These are phyloP conservation scores for Hyposoter didymator DNA, from an alignment of 2,888 invertebrate species.

Conservation along the genomic window DNA sequence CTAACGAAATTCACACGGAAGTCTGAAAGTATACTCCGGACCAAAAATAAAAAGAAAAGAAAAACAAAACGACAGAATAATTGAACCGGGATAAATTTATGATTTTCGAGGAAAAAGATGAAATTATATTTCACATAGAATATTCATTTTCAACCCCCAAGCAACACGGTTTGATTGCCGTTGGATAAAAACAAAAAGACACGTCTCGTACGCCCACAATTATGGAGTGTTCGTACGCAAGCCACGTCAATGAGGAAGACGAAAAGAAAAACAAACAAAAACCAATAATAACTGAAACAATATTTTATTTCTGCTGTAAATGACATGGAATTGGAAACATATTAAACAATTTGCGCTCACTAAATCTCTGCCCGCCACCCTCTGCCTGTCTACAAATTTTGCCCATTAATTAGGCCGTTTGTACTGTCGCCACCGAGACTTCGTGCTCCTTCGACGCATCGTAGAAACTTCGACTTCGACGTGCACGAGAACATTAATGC, in stretches of 20 bases:
- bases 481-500: conserved; percentile 19
- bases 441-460: conserved; percentile 23
- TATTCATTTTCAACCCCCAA: conserved; percentile 53
- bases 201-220: conserved; percentile 22
- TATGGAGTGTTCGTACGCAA: conserved; percentile 38
- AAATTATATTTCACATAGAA: conserved; percentile 53
- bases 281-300: conserved; percentile 53
- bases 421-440: conserved; percentile 40
- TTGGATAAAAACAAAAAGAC: conserved; percentile 8
- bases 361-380: conserved; percentile 79
- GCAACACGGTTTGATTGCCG: conserved; percentile 39
- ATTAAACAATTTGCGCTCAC: conserved; percentile 82
- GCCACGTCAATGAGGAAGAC: conserved; percentile 32
- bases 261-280: conserved; percentile 45
- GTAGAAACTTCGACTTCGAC: conserved; percentile 36
- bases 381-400: conserved; percentile 76
- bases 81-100: conserved; percentile 48
- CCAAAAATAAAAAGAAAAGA: conserved; percentile 15
- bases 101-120: conserved; percentile 48
- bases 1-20: conserved; percentile 43
- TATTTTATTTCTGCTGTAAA: conserved; percentile 71
- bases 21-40: conserved; percentile 46
- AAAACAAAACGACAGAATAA: conserved; percentile 27
- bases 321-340: conserved; percentile 77
- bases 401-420: conserved; percentile 58